Percentiles rank a stretch among this genome's conserved stretches.
These are phyloP conservation scores for Hoplostethus atlanticus DNA, from an alignment of 2,797 vertebrate genomes.

Conservation along the genomic window DNA sequence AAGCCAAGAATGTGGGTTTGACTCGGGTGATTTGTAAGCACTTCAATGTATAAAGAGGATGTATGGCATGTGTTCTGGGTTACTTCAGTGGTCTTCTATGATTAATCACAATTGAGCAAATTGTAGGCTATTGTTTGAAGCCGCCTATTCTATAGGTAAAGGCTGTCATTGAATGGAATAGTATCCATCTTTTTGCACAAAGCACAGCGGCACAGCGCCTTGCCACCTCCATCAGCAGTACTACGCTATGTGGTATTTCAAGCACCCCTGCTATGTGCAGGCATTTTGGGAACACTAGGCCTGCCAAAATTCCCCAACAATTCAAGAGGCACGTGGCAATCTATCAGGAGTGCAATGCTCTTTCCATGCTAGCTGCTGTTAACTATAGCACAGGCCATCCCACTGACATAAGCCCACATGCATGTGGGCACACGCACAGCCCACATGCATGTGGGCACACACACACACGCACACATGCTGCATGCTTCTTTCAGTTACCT, in stretches of 20 bases:
- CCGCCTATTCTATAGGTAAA: background rate
- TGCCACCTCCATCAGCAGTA: constrained; percentile 29
- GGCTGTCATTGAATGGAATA: background rate
- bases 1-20: constrained; percentile 32
- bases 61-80: background rate
- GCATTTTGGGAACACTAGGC: constrained; percentile 60
- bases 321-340: constrained; percentile 40
- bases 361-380: constrained; percentile 34
- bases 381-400: constrained; percentile 15
- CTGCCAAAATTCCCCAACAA: constrained; percentile 66
- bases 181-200: constrained; percentile 2
- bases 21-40: constrained; percentile 15
- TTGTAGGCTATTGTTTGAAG: background rate
- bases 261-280: constrained; percentile 61
- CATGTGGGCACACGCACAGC: background rate
- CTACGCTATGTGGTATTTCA: constrained; percentile 64
- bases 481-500: constrained; percentile 14
- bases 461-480: background rate
- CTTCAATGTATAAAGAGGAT: constrained; percentile 5
- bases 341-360: constrained; percentile 37
- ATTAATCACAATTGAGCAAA: background rate
- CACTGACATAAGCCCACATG: constrained; percentile 6
- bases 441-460: background rate
- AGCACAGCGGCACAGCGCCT: constrained; percentile 5
- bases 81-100: constrained; percentile 3